Evolutionary conservation across 2,888 invertebrate species (phyloP), one percentile per base, ranked within the genome.

Genomic region (Boloria euphrosyne): DNA sequence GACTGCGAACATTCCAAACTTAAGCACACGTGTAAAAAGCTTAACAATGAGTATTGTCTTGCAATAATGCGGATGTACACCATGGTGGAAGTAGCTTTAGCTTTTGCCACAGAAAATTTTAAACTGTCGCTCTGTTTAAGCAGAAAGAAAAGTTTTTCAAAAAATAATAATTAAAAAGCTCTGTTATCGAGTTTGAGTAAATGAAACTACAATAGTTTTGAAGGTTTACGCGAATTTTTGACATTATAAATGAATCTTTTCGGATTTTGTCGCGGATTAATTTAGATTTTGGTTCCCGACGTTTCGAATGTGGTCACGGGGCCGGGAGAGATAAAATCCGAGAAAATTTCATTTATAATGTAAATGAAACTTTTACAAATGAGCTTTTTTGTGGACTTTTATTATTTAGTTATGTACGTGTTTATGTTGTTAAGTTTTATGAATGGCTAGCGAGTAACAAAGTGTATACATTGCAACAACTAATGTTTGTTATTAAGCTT

Each of bases 31-130:
- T 54, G 78, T 65, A 67, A 80, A 80, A 81, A 76, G 72, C 67
- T 64, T 73, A 77, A 81, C 83, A 84, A 83, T 83, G 78, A 70
- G 74, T 72, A 80, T 81, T 82, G 84, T 84, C 69, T 77, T 67
- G 49, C 61, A 58, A 46, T 55, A 18, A 52, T 43, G 60, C 59
- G 62, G 52, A 61, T 54, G 44, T 75, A 66, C 14, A 22, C 13
- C 10, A 3, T 49, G 38, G 76, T 77, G 46, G 76, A 78, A 75
- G 65, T 66, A 76, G 13, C 71, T 62, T 60, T 5, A 54, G 46
- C 53, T 51, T 49, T 43, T 68, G 18, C 63, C 63, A 27, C 68
- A 68, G 70, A 55, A 69, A 68, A 58, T 22, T 61, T 18, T 22
- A 54, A 38, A 46, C 13, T 44, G 13, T 46, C 13, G 27, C 3